A percentile compares a stretch with the other conserved stretches of the same genome.
Evolutionary conservation across 2,113 vertebrate species (phyloP).

Genomic region (Corydoras sp.): DNA sequence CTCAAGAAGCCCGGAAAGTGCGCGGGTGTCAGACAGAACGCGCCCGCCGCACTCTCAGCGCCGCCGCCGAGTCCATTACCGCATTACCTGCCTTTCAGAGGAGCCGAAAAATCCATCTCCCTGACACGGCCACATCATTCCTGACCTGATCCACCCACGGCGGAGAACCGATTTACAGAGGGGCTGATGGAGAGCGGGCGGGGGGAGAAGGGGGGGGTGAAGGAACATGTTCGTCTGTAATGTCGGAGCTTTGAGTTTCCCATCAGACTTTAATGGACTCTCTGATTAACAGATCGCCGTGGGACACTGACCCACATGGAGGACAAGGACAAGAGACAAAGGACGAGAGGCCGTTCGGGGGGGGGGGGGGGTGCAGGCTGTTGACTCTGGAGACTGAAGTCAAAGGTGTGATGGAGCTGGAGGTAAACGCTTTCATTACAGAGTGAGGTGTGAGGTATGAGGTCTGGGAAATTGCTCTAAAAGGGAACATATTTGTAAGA

Average conservation of each 20-base stretch:
- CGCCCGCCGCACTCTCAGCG: constrained; percentile 22
- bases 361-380: too few species aligned
- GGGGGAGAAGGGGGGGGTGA: constrained; percentile 3
- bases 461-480: neutral
- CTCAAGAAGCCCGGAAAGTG: too few species aligned
- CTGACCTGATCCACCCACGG: constrained; percentile 50
- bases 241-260: too few species aligned
- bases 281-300: too few species aligned
- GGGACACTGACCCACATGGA: too few species aligned
- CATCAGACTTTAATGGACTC: too few species aligned
- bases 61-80: constrained; percentile 60
- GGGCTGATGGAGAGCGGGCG: neutral
- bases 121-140: constrained; percentile 49
- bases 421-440: neutral
- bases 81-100: constrained; percentile 53
- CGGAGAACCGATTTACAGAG: constrained; percentile 31
- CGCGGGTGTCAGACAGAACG: neutral
- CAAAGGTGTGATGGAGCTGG: neutral
- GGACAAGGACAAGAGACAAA: too few species aligned
- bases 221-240: too few species aligned
- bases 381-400: neutral
- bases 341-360: too few species aligned
- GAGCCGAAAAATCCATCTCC: constrained; percentile 53
- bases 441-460: neutral
- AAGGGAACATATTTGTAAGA: neutral